Evolutionary conservation across 2,797 vertebrate species (phyloP), one percentile per base, ranked within the genome.

Genomic region (Ceryle rudis): DNA sequence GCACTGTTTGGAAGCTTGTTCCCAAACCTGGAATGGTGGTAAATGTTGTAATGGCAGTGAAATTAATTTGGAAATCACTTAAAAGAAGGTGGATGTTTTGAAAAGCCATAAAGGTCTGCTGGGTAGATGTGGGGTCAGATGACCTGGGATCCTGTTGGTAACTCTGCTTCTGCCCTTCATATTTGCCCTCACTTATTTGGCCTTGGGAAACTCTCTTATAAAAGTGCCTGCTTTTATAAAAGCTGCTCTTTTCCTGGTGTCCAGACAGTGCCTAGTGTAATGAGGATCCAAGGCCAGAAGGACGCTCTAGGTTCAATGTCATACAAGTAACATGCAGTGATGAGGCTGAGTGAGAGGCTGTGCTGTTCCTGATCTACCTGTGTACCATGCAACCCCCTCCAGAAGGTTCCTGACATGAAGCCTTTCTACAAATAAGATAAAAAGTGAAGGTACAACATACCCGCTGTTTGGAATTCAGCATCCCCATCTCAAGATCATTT

Each of bases 401-500:
- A 51, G 41, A 19, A 47, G 9, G 19, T 33, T 22, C 14, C 28
- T 39, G 26, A 3, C 4, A 12, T 0, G 1, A 80, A 47, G 11
- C 42, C 33, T 15, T 23, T 15, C 33, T 35, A 39, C n/a, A 70
- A 41, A 66, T 39, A 42, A 33, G 9, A 5, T 28, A 20, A 91
- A 60, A 94, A 92, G n/a, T 10, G 26, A 64, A 90, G 20, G 18
- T 35, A 39, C 13, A 64, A 83, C 98, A n/a, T 98, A 99, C 99
- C 98, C 98, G 98, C 90, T 97, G 97, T 95, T 98, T 98, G 86
- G 99, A 99, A 96, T 99, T 99, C 89, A 99, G 98, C 99, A 99
- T 99, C 92, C 99, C 99, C 99, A 99, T 98, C 98, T 99, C 99
- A 81, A 99, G 96, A 97, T 99, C 99, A 46, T 98, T 99, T 97